phyloP scores from a whole-genome alignment of 2,797 vertebrate genomes.

The Sebastes goodei region DNA sequence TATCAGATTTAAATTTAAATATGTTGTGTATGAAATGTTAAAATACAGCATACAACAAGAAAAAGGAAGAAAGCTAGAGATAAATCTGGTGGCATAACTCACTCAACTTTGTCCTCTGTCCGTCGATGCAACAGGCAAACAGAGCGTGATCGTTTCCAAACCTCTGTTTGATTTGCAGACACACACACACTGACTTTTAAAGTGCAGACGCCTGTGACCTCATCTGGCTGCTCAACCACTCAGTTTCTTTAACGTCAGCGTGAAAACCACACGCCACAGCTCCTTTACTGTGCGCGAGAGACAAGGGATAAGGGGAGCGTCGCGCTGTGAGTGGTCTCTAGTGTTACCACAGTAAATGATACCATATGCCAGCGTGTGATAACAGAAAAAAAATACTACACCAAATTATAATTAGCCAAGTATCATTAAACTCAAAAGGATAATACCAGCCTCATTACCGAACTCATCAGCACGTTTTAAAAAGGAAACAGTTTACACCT shows the following conservation, averaged over 20 bases:
- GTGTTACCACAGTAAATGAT: constrained; percentile 40
- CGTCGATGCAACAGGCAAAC: constrained; percentile 43
- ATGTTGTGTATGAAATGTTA: not conserved
- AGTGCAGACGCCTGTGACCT: constrained; percentile 62
- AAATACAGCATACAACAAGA: not conserved
- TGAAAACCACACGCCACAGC: constrained; percentile 27
- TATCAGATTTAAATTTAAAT: not conserved
- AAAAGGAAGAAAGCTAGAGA: not conserved
- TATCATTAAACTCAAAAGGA: constrained; percentile 60
- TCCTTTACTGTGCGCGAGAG: constrained; percentile 17
- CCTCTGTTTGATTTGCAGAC: constrained; percentile 45
- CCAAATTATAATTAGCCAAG: constrained; percentile 63
- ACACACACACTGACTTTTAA: constrained; percentile 31
- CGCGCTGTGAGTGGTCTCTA: constrained; percentile 17
- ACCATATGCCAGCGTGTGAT: constrained; percentile 56
- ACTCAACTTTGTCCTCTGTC: constrained; percentile 53
- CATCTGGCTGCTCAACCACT: constrained; percentile 52
- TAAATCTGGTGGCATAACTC: constrained; percentile 23
- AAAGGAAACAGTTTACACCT: constrained; percentile 49
- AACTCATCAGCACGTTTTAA: constrained; percentile 36
- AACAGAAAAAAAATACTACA: constrained; percentile 19
- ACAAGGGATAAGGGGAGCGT: constrained; percentile 25
- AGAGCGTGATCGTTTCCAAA: constrained; percentile 11
- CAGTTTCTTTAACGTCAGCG: constrained; percentile 55
- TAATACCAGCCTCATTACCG: constrained; percentile 48